Evolutionary conservation across 2,113 vertebrate species (phyloP).

Genomic region (Charina bottae): DNA sequence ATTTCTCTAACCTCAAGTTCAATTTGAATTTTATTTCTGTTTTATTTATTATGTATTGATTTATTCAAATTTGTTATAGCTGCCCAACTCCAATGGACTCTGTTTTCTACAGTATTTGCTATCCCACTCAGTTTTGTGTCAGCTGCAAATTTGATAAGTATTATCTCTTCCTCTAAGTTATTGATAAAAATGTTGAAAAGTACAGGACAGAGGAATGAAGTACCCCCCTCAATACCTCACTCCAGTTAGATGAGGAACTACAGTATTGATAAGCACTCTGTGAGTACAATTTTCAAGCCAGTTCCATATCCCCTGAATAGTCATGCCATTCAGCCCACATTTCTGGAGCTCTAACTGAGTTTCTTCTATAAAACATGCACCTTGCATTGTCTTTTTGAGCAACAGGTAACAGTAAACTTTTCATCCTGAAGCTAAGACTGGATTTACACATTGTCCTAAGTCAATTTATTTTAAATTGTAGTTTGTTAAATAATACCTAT

Average conservation of each 20-base stretch:
- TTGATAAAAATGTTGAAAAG: not conserved
- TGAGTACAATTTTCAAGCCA: not conserved
- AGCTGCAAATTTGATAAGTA: not conserved
- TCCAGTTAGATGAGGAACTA: not conserved
- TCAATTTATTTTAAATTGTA: not conserved
- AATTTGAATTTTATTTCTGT: not conserved
- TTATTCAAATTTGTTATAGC: not conserved
- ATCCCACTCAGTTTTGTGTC: not conserved
- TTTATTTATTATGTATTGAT: not conserved
- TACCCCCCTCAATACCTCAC: not conserved
- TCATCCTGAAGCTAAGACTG: not conserved
- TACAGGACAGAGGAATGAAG: not conserved
- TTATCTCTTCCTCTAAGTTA: not conserved
- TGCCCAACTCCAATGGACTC: not conserved
- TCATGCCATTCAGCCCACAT: not conserved
- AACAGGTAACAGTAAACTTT: constrained; percentile 19
- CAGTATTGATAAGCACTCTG: not conserved
- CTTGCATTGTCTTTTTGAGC: not conserved
- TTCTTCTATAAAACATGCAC: constrained; percentile 34
- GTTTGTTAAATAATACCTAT: not conserved
- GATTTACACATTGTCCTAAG: not conserved
- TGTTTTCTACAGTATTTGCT: not conserved
- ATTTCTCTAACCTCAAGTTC: not conserved
- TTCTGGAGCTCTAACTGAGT: constrained; percentile 45
- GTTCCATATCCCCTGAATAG: not conserved